phyloP scores from a whole-genome alignment of 2,797 vertebrate species.

The Hozukius guyotensis region DNA sequence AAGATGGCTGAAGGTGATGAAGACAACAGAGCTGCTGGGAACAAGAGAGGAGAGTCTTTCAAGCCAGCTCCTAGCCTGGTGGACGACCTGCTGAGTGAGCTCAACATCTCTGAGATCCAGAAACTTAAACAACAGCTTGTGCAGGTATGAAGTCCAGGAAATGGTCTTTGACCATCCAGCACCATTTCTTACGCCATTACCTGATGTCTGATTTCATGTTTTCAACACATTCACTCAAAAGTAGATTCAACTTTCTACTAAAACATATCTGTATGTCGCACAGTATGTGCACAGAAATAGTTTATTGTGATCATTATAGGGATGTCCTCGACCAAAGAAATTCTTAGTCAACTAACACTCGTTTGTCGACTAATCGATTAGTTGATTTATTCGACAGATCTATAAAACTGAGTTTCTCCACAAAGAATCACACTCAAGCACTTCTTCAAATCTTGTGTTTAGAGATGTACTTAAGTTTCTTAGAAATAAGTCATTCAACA shows the following conservation, averaged over 20 bases:
- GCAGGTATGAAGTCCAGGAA: conserved; percentile 83
- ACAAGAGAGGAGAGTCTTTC: conserved; percentile 86
- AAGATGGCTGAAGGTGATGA: conserved; percentile 80
- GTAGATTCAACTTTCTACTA: not conserved
- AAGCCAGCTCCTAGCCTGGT: conserved; percentile 94
- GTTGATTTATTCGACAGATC: too few species aligned
- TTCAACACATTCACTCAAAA: not conserved
- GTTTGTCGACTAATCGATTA: too few species aligned
- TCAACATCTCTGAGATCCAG: conserved; percentile 99
- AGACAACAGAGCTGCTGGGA: conserved; percentile 82
- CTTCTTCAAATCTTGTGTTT: too few species aligned
- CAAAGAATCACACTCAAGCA: too few species aligned
- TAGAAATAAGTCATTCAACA: too few species aligned
- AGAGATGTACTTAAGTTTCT: too few species aligned
- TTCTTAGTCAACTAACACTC: too few species aligned
- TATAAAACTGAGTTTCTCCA: too few species aligned
- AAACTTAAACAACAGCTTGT: conserved; percentile 97
- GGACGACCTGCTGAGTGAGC: conserved; percentile 95
- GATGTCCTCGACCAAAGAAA: too few species aligned
- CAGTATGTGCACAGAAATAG: not conserved
- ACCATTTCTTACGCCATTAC: not conserved
- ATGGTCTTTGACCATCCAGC: not conserved
- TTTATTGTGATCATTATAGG: not conserved
- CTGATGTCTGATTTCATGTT: not conserved
- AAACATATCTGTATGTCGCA: not conserved